A percentile compares a stretch with the other conserved stretches of the same genome.
Conservation (phyloP, 2,888 invertebrate genomes). For the Harpalus rufipes region DNA sequence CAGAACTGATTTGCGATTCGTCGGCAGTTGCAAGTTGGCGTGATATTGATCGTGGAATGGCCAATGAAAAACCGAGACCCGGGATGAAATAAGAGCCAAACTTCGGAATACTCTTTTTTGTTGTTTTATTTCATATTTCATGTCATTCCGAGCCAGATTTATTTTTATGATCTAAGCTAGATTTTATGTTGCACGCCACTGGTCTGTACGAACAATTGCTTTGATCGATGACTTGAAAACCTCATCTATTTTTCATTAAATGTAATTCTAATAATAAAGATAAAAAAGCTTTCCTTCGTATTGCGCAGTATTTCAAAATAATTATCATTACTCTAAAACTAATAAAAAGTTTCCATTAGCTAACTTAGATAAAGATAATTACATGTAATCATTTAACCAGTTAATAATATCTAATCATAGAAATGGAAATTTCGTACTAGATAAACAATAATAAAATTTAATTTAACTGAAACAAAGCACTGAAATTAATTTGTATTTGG, state of each 20-base stretch:
- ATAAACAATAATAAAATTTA: conserved; percentile 22
- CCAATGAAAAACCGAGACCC: conserved; percentile 59
- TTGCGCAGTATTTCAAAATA: background rate
- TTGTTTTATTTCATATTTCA: conserved; percentile 17
- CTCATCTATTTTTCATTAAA: background rate
- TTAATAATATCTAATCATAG: conserved; percentile 10
- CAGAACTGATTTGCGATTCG: conserved; percentile 33
- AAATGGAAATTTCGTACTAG: conserved; percentile 12
- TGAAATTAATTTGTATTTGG: conserved; percentile 42
- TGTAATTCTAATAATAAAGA: background rate
- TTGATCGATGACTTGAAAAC: conserved; percentile 34
- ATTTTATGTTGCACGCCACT: conserved; percentile 33
- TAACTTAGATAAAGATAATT: background rate
- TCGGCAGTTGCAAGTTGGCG: conserved; percentile 6
- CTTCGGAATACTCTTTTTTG: conserved; percentile 20
- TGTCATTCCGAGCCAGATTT: conserved; percentile 25
- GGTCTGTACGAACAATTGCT: conserved; percentile 8
- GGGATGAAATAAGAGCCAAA: conserved; percentile 11
- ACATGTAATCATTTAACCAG: conserved; percentile 9
- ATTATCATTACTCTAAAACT: background rate
- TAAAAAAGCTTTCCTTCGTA: background rate
- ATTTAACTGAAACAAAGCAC: conserved; percentile 40
- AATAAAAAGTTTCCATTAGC: conserved; percentile 6
- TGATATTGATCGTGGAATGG: conserved; percentile 53
- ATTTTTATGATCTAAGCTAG: conserved; percentile 31